A percentile compares a stretch with the other conserved stretches of the same genome.
Conservation (phyloP, 2,113 vertebrate species). For the Plectropomus leopardus region DNA sequence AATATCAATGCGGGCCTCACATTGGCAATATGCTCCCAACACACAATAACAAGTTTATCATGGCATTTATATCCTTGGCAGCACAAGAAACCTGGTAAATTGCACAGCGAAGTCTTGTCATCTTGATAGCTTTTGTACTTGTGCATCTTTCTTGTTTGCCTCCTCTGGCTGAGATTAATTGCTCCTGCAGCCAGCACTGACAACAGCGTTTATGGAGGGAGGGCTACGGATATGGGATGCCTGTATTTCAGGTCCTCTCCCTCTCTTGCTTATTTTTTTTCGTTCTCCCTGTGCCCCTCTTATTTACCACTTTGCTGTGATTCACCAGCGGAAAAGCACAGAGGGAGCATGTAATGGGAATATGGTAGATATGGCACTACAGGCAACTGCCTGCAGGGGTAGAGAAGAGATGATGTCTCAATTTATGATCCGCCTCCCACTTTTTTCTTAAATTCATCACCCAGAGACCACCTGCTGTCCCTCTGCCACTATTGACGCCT, state of each 20-base stretch:
- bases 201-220: constrained; percentile 82
- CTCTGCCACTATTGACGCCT: constrained; percentile 29
- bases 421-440: constrained; percentile 55
- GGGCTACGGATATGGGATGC: constrained; percentile 58
- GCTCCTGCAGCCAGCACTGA: constrained; percentile 69
- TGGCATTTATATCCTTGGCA: constrained; percentile 74
- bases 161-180: constrained; percentile 82
- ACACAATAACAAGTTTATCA: constrained; percentile 74
- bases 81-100: constrained; percentile 72
- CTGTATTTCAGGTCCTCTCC: constrained; percentile 68
- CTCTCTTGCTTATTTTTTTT: constrained; percentile 15
- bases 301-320: constrained; percentile 63
- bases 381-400: constrained; percentile 38
- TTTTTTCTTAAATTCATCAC: constrained; percentile 58
- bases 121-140: constrained; percentile 81
- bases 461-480: constrained; percentile 47
- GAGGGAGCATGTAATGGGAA: constrained; percentile 54
- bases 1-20: constrained; percentile 49
- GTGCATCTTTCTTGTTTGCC: constrained; percentile 63
- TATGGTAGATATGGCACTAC: constrained; percentile 51
- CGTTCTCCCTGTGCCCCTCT: constrained; percentile 42
- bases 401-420: constrained; percentile 58
- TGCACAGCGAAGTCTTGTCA: constrained; percentile 77
- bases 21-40: constrained; percentile 60
- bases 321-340: constrained; percentile 36